phyloP scores from a whole-genome alignment of 64 coral and sea anemone genomes.

The Trachythela sp. region DNA sequence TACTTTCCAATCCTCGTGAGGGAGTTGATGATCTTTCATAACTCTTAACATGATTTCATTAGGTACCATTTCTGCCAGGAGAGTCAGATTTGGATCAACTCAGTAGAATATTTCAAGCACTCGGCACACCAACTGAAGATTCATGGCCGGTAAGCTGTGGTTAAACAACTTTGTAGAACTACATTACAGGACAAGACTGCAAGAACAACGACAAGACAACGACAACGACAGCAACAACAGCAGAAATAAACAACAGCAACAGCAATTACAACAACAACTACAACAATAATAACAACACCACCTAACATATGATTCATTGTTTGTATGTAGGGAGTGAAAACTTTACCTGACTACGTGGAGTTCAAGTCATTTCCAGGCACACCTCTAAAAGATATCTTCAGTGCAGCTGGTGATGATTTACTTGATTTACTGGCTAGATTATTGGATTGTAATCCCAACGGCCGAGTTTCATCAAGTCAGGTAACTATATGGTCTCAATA shows the following conservation, averaged over 20 bases:
- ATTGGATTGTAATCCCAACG: slow-evolving; percentile 81
- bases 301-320: background rate
- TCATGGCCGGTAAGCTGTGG: slow-evolving; percentile 84
- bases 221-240: too few relatives aligned
- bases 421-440: slow-evolving; percentile 86
- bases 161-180: too few relatives aligned
- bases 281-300: background rate
- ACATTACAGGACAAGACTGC: background rate
- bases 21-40: too few relatives aligned
- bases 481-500: slow-evolving; percentile 38
- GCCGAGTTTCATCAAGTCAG: slow-evolving; percentile 85
- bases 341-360: slow-evolving; percentile 90
- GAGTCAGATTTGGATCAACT: slow-evolving; percentile 91
- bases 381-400: slow-evolving; percentile 91
- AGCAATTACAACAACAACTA: too few relatives aligned
- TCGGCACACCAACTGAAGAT: slow-evolving; percentile 83
- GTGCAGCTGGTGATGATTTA: slow-evolving; percentile 94
- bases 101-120: slow-evolving; percentile 89
- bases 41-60: too few relatives aligned
- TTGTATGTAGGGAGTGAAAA: slow-evolving; percentile 56
- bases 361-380: slow-evolving; percentile 90
- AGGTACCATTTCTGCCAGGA: slow-evolving; percentile 95
- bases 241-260: too few relatives aligned
- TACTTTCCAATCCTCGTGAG: too few relatives aligned
- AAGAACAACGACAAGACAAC: too few relatives aligned